Percentiles rank a stretch among this genome's conserved stretches.
These are phyloP conservation scores for Arge pagana DNA, from an alignment of 2,888 invertebrate genomes.

Conservation along the genomic window DNA sequence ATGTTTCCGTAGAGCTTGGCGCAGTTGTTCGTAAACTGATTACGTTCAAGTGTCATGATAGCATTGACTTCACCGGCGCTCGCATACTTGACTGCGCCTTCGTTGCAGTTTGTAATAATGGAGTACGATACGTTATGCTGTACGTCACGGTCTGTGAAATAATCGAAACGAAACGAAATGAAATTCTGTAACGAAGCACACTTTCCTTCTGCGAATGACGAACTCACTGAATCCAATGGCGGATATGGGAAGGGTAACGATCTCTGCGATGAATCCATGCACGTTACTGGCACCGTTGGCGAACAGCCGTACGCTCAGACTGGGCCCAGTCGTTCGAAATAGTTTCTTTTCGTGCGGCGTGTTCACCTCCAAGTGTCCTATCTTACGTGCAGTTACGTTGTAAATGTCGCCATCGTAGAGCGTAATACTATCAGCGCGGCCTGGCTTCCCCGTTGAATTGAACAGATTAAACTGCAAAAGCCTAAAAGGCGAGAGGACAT, in stretches of 20 bases:
- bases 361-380: conserved; percentile 75
- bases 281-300: conserved; percentile 93
- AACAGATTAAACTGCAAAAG: conserved; percentile 91
- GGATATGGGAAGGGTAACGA: conserved; percentile 92
- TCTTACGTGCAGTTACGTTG: conserved; percentile 75
- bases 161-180: conserved; percentile 4
- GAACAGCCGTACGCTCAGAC: conserved; percentile 86
- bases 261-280: conserved; percentile 96
- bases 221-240: conserved; percentile 88
- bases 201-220: too few species aligned
- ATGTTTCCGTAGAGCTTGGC: conserved; percentile 92
- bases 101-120: conserved; percentile 77
- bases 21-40: conserved; percentile 86
- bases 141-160: conserved; percentile 79
- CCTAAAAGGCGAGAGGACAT: conserved; percentile 56
- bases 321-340: conserved; percentile 76
- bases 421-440: conserved; percentile 81
- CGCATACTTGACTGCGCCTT: conserved; percentile 85
- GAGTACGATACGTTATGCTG: conserved; percentile 89
- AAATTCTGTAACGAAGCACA: too few species aligned
- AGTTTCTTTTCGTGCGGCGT: conserved; percentile 74
- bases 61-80: conserved; percentile 96
- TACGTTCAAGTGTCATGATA: conserved; percentile 81
- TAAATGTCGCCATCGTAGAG: conserved; percentile 93
- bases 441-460: conserved; percentile 81